These are phyloP conservation scores for Pterocles orientalis DNA, from an alignment of 2,113 vertebrate species.

Conservation along the genomic window DNA sequence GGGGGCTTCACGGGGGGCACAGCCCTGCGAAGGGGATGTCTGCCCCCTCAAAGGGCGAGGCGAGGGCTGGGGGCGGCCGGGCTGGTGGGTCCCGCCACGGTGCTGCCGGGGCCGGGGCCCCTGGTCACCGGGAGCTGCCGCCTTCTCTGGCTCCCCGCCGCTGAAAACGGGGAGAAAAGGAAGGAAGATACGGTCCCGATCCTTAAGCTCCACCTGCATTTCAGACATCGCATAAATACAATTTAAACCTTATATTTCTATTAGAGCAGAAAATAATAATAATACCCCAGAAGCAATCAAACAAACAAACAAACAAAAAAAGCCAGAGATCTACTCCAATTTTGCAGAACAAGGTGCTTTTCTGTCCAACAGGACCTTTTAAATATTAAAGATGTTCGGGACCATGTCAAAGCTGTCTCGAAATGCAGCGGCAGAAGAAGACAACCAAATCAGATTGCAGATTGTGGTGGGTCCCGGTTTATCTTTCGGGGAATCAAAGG, in stretches of 20 bases:
- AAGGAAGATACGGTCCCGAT: fast-evolving
- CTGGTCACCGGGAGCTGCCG: neutral
- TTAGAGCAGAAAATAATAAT: neutral
- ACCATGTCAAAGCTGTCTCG: neutral
- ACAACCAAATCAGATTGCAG: neutral
- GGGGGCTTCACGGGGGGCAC: neutral
- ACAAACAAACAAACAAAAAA: neutral
- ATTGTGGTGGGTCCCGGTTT: neutral
- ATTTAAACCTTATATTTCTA: fast-evolving
- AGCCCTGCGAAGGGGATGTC: neutral
- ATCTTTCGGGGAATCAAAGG: neutral
- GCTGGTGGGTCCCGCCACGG: neutral
- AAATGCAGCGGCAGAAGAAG: neutral
- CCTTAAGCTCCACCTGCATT: neutral
- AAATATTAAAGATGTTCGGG: neutral
- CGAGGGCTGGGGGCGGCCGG: neutral
- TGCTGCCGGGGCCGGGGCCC: neutral
- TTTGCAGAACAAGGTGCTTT: neutral
- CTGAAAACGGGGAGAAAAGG: neutral
- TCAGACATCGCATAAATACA: neutral
- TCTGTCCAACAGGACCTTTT: neutral
- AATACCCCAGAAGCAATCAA: neutral
- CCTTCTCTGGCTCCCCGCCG: neutral
- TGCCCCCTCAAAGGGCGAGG: neutral
- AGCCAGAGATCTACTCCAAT: fast-evolving